Conservation (phyloP, 2,113 vertebrate genomes). For the Hyperopisus bebe region DNA sequence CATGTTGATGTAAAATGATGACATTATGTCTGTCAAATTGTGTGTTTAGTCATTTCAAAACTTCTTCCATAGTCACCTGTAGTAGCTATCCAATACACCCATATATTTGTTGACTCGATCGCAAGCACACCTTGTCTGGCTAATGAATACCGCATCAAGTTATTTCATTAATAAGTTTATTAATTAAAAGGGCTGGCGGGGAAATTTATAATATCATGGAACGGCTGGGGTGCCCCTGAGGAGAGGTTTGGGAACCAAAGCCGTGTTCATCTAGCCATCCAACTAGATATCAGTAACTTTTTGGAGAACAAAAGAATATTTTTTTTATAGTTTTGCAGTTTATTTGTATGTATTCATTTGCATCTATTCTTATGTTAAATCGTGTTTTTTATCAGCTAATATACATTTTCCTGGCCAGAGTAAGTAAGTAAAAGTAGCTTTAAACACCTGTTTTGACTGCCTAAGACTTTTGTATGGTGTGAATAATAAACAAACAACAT, state of each 20-base stretch:
- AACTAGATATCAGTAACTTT: not conserved
- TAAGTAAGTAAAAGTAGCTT: too few species aligned
- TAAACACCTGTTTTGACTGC: not conserved
- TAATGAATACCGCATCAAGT: not conserved
- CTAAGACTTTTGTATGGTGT: not conserved
- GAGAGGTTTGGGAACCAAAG: not conserved
- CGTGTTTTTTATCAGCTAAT: not conserved
- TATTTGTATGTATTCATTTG: not conserved
- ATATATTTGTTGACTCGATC: not conserved
- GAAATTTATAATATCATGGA: not conserved
- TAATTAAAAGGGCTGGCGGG: not conserved
- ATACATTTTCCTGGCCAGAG: not conserved
- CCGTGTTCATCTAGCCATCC: too few species aligned
- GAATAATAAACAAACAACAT: not conserved
- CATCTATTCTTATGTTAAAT: not conserved
- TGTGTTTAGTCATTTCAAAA: not conserved
- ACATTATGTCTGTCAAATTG: not conserved
- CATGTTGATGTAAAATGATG: not conserved
- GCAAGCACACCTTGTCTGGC: not conserved
- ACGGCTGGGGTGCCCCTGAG: not conserved
- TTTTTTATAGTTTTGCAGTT: not conserved
- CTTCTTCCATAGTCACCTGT: not conserved
- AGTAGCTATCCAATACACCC: not conserved
- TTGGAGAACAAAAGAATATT: not conserved
- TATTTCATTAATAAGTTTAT: not conserved